These are phyloP conservation scores for Physella acuta DNA, from an alignment of 1,140 invertebrate species.

Conservation along the genomic window DNA sequence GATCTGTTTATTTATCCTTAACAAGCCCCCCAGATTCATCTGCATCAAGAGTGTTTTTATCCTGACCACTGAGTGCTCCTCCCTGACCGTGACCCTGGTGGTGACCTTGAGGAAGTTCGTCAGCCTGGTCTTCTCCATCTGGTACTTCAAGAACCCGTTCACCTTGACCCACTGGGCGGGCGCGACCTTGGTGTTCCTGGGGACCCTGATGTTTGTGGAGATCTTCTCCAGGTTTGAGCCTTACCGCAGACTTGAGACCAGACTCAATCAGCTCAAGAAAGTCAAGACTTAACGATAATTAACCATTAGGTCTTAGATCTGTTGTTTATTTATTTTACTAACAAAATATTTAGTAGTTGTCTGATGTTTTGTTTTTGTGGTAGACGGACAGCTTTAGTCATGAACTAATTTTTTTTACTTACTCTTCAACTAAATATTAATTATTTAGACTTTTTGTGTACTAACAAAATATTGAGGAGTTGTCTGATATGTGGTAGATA, in stretches of 20 bases:
- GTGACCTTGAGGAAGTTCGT: conserved; percentile 94
- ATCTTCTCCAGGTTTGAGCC: conserved; percentile 24
- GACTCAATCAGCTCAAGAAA: conserved; percentile 3
- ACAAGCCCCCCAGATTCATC: conserved; percentile 69
- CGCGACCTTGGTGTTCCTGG: conserved; percentile 85
- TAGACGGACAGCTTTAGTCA: too few relatives aligned
- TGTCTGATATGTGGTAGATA: too few relatives aligned
- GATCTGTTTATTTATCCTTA: conserved; percentile 2
- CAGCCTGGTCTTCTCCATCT: conserved; percentile 90
- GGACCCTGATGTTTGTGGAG: conserved; percentile 85
- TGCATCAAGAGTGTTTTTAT: conserved; percentile 94
- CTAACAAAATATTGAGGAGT: too few relatives aligned
- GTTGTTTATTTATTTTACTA: too few relatives aligned
- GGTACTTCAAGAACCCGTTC: conserved; percentile 94
- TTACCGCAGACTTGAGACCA: conserved; percentile 68
- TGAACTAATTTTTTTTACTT: too few relatives aligned
- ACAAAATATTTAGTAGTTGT: too few relatives aligned
- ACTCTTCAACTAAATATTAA: too few relatives aligned
- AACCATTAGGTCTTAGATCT: too few relatives aligned
- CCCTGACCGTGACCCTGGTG: conserved; percentile 91
- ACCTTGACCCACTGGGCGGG: conserved; percentile 91
- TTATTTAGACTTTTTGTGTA: too few relatives aligned
- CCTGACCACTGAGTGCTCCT: conserved; percentile 89
- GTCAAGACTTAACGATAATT: too few relatives aligned
- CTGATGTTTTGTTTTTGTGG: too few relatives aligned